Evolutionary conservation across 2,888 invertebrate species (phyloP).

Genomic region (Microctonus aethiopoides): DNA sequence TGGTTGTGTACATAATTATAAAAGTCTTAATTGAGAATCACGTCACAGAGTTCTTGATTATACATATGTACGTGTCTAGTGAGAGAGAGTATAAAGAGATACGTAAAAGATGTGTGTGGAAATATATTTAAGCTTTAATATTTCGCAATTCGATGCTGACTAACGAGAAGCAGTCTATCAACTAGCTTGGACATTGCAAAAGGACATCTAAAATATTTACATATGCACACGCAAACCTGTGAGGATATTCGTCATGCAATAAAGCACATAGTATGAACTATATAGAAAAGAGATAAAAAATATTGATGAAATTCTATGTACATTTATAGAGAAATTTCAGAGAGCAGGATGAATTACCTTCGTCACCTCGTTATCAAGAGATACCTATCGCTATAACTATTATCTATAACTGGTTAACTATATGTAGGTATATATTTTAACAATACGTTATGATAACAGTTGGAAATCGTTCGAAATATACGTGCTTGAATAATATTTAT

Average conservation of each 20-base stretch:
- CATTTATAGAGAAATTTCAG: not conserved
- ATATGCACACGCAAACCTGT: not conserved
- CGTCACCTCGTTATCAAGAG: slow-evolving; percentile 31
- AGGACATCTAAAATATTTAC: slow-evolving; percentile 4
- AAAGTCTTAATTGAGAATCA: too few species aligned
- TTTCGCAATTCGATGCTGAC: slow-evolving; percentile 31
- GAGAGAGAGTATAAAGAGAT: too few species aligned
- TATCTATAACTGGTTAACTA: slow-evolving; percentile 25
- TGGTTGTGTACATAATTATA: too few species aligned
- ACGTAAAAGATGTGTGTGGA: too few species aligned
- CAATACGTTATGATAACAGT: slow-evolving; percentile 38
- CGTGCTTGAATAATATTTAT: slow-evolving; percentile 15
- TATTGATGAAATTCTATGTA: not conserved
- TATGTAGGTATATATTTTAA: slow-evolving; percentile 26
- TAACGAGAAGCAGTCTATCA: slow-evolving; percentile 35
- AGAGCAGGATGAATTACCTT: slow-evolving; percentile 8
- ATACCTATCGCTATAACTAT: slow-evolving; percentile 4
- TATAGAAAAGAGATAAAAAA: not conserved
- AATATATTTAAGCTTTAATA: slow-evolving; percentile 13
- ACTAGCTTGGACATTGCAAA: not conserved
- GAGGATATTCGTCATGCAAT: slow-evolving; percentile 3
- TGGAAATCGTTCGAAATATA: slow-evolving; percentile 22
- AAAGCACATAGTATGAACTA: not conserved
- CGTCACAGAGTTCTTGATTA: too few species aligned
- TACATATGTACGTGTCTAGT: too few species aligned